A percentile compares a stretch with the other conserved stretches of the same genome.
Evolutionary conservation across 2,797 vertebrate genomes (phyloP).

Genomic region (Gallinago solitaria): DNA sequence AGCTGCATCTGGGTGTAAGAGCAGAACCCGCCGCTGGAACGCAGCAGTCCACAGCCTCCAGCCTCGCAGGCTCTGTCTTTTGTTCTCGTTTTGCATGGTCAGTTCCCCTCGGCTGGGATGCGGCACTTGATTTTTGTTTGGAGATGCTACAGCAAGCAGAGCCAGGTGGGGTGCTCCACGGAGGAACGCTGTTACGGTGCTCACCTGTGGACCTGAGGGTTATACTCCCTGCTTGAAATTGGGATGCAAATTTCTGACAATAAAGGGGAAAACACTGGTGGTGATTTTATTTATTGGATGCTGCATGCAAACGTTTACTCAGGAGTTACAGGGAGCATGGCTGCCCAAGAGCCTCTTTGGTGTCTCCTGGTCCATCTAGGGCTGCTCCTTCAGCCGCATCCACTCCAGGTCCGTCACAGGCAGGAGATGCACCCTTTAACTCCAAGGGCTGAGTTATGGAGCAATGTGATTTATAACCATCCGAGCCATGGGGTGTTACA

Average conservation of each 20-base stretch:
- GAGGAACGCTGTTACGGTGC: accelerated
- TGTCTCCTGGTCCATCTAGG: background rate
- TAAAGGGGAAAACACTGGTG: background rate
- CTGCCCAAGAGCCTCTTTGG: background rate
- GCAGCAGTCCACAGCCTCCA: background rate
- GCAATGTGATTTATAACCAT: background rate
- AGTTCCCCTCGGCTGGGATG: background rate
- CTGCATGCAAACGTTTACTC: background rate
- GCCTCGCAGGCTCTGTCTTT: background rate
- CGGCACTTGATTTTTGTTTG: background rate
- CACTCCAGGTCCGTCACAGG: background rate
- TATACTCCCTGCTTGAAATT: background rate
- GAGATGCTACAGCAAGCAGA: background rate
- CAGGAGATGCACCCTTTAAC: background rate
- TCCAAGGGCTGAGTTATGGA: background rate
- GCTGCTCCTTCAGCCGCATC: background rate
- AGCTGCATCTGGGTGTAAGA: background rate
- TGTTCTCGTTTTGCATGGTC: background rate
- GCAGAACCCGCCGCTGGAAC: background rate
- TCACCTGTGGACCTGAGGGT: background rate
- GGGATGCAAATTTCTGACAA: background rate
- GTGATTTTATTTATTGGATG: background rate
- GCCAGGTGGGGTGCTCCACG: background rate
- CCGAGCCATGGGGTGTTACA: background rate
- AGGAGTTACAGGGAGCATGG: background rate